Conservation (phyloP, 2,888 invertebrate species). For the Congeria kusceri region DNA sequence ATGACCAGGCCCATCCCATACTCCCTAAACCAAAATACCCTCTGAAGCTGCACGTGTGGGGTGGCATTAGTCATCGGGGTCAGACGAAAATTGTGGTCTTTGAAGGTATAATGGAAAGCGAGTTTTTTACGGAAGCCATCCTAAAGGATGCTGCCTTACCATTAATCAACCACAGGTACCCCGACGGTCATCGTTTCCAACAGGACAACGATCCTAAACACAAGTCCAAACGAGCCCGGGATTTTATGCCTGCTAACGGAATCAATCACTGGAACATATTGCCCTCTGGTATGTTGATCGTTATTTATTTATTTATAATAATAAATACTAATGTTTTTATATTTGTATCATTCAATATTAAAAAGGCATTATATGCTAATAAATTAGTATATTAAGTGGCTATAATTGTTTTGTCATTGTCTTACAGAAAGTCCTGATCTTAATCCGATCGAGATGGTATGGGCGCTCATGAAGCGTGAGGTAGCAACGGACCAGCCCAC, state of each 20-base stretch:
- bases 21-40: conserved; percentile 40
- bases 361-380: too few relatives aligned
- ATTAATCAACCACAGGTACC: background rate
- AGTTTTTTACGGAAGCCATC: background rate
- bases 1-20: background rate
- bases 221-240: conserved; percentile 9
- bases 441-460: conserved; percentile 57
- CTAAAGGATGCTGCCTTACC: background rate
- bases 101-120: conserved; percentile 16
- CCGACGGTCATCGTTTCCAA: conserved; percentile 26
- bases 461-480: conserved; percentile 30
- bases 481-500: background rate
- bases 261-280: conserved; percentile 8
- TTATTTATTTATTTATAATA: background rate
- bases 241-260: conserved; percentile 7
- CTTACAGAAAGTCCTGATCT: conserved; percentile 43
- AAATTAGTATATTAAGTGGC: too few relatives aligned
- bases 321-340: background rate
- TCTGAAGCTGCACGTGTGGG: conserved; percentile 51
- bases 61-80: conserved; percentile 42
- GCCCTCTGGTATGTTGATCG: conserved; percentile 26
- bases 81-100: conserved; percentile 29
- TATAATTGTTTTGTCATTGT: background rate
- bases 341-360: too few relatives aligned
- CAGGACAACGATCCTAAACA: conserved; percentile 60